Base-by-base conservation (phyloP, 2,888 invertebrate genomes). In the Eurytoma californica region DNA sequence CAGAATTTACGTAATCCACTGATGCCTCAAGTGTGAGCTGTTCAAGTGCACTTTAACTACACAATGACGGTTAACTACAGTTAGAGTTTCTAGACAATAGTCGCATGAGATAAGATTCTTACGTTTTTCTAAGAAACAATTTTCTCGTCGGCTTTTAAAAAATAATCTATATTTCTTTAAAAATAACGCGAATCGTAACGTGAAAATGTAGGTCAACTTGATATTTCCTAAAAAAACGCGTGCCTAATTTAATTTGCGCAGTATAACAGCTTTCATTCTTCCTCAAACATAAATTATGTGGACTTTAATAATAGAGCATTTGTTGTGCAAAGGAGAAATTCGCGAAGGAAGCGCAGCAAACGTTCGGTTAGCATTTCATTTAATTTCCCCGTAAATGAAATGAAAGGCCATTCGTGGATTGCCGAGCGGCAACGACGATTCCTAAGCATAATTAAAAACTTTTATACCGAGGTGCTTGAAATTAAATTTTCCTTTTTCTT, bases 391-490 rank as follows among this genome's bases (percentile, higher is more conserved):
- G 63, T 63, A 18, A 61, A 61, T 30, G 61, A 18, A 61, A 61
- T 30, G 61, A 61, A 61, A 61, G 30, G 16, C 61, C 28, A n/a
- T 61, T 12, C n/a, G 7, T 3, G 9, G 13, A 47, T 16, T 39
- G 39, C 18, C 30, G 18, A 20, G 30, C n/a, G 18, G 47, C 30
- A 18, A 12, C 2, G 16, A 16, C 30, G 16, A 53, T 53, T n/a
- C n/a, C 51, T 24, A 12, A 18, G 49, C 24, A 69, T 69, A 58
- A 69, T 69, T 69, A 69, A 69, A 69, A 69, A 58, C 57, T 69
- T 69, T 69, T 20, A 20, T 58, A 47, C 16, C 69, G 47, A 69
- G 58, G 58, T 58, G 18, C 47, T 58, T 24, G 7, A 20, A 13
- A 58, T 58, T 20, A 20, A 20, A 47, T 69, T 39, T 39, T 58